Conservation (phyloP, 2,888 invertebrate species). For the Rhingia campestris region DNA sequence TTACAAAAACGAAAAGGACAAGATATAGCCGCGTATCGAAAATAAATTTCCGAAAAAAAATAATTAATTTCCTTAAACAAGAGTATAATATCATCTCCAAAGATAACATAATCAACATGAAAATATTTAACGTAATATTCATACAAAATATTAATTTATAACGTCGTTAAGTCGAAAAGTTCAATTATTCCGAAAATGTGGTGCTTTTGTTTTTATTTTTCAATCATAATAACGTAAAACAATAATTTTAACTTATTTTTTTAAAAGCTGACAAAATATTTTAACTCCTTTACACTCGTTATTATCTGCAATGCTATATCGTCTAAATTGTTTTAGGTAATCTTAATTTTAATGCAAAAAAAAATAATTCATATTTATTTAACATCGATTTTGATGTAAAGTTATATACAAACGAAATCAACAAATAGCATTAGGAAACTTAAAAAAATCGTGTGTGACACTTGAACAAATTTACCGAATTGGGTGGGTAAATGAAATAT, state of each 20-base stretch:
- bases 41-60: not conserved
- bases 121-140: no score
- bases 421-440: not conserved
- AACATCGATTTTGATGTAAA: not conserved
- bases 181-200: not conserved
- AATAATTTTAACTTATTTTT: not conserved
- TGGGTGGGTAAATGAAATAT: conserved; percentile 73
- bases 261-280: conserved; percentile 52
- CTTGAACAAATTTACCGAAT: conserved; percentile 4
- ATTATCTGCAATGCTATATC: conserved; percentile 26
- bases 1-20: not conserved
- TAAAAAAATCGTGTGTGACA: conserved; percentile 4
- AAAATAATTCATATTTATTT: not conserved
- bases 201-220: not conserved
- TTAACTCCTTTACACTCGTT: conserved; percentile 4
- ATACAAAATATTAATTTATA: no score
- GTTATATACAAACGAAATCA: not conserved
- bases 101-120: no score
- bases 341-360: conserved; percentile 8
- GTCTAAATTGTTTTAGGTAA: conserved; percentile 20
- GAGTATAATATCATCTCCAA: no score
- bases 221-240: no score
- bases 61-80: not conserved
- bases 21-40: not conserved
- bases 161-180: no score